These are phyloP conservation scores for Plusia festucae DNA, from an alignment of 2,888 invertebrate species.

Conservation along the genomic window DNA sequence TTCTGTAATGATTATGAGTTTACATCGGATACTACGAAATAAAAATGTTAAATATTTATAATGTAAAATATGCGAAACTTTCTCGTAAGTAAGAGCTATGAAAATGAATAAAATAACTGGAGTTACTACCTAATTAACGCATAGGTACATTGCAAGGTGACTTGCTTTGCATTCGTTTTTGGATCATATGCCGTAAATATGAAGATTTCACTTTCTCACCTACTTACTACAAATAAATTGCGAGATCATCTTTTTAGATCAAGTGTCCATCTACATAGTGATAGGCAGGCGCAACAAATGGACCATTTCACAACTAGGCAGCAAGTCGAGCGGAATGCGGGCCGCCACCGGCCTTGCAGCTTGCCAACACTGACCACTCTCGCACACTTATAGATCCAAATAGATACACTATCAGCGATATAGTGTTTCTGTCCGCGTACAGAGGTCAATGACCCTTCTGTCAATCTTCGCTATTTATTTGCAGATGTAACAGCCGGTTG, in stretches of 20 bases:
- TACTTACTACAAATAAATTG: slow-evolving; percentile 13
- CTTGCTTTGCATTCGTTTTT: slow-evolving; percentile 18
- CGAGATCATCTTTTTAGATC: slow-evolving; percentile 38
- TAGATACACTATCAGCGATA: slow-evolving; percentile 70
- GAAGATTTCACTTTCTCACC: slow-evolving; percentile 49
- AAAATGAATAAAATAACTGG: slow-evolving; percentile 32
- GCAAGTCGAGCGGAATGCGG: slow-evolving; percentile 84
- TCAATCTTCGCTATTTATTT: slow-evolving; percentile 54
- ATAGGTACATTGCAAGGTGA: slow-evolving; percentile 47
- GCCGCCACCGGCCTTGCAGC: slow-evolving; percentile 85
- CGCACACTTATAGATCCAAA: slow-evolving; percentile 76
- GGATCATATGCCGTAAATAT: slow-evolving; percentile 32
- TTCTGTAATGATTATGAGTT: slow-evolving; percentile 13
- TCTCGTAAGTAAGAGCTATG: slow-evolving; percentile 34
- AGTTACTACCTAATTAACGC: slow-evolving; percentile 44
- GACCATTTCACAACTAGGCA: slow-evolving; percentile 81
- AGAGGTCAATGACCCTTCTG: slow-evolving; percentile 70
- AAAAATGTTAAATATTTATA: slow-evolving; percentile 13
- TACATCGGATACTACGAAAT: slow-evolving; percentile 1
- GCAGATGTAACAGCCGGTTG: slow-evolving; percentile 16
- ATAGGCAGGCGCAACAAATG: slow-evolving; percentile 72
- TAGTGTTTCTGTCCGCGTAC: slow-evolving; percentile 66
- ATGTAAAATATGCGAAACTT: slow-evolving; percentile 44
- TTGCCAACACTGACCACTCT: slow-evolving; percentile 86
- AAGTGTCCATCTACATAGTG: slow-evolving; percentile 62